Base-by-base conservation (phyloP, 2,797 vertebrate genomes). In the Eulemur rubriventer region DNA sequence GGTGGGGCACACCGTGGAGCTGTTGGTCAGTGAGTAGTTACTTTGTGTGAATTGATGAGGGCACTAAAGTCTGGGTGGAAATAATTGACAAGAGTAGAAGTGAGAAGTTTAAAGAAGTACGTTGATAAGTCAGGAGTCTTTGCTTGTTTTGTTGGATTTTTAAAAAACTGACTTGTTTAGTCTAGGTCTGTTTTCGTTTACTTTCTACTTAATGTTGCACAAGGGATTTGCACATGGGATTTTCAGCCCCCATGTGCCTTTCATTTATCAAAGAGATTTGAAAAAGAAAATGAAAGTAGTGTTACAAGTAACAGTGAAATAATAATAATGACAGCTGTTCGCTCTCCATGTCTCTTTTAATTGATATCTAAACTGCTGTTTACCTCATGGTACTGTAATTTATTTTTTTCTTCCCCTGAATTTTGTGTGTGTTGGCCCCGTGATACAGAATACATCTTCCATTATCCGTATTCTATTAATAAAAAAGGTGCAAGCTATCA, bases 241-340 rank as follows among this genome's bases (percentile, higher is more conserved):
- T 95, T 93, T 85, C 65, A 17, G 38, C 20, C 12, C 38, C 28
- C 75, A 20, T 84, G 24, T 90, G 75, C 85, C 94, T 96, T 94
- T 82, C 48, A 35, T 91, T 92, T 96, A 93, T 94, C 35, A 33
- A 24, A 85, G 43, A 94, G 43, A 94, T 79, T 61, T 90, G 88
- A 26, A 90, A 96, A 91, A 86, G n/a, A 48, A 96, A 94, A 65
- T 43, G 93, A 89, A 95, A 93, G 63, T 81, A 61, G 35, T 65
- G n/a, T 73, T 70, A 57, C 0, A 28, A 76, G 73, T 70, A 89
- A 96, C 57, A 85, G 89, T 82, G 57, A 95, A 89, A 59, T 87
- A 43, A 6, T 72, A 22, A 43, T 35, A 80, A 61, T 84, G 72
- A 26, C 30, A 85, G 75, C 65, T 91, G 16, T 69, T 76, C 2